A percentile compares a stretch with the other conserved stretches of the same genome.
Conservation (phyloP, 2,888 invertebrate genomes). For the Dascillus cervinus region DNA sequence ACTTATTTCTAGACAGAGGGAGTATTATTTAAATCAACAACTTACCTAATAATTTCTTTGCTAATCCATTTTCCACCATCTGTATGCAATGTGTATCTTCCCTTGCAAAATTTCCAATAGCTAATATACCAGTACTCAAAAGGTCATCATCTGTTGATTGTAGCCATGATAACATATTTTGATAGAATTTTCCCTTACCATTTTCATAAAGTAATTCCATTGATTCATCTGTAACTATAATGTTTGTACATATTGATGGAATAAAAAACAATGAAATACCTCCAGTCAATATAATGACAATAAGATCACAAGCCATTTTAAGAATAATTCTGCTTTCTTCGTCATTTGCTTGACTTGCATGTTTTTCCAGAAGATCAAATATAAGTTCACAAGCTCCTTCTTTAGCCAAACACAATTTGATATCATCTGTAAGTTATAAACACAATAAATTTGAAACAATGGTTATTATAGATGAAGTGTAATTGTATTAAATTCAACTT, state of each 20-base stretch:
- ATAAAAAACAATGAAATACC: too few species aligned
- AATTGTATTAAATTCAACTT: too few species aligned
- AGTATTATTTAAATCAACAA: too few species aligned
- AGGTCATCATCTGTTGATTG: constrained; percentile 65
- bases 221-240: constrained; percentile 62
- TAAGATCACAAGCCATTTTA: constrained; percentile 79
- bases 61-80: constrained; percentile 73
- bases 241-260: too few species aligned
- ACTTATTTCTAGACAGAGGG: too few species aligned
- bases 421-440: constrained; percentile 54
- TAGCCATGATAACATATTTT: constrained; percentile 70
- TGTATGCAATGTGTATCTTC: constrained; percentile 76
- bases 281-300: constrained; percentile 77
- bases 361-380: constrained; percentile 64
- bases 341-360: constrained; percentile 53
- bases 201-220: constrained; percentile 77
- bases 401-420: constrained; percentile 67
- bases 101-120: constrained; percentile 84
- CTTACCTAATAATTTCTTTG: constrained; percentile 59
- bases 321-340: constrained; percentile 62
- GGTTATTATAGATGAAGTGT: constrained; percentile 1
- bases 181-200: constrained; percentile 64
- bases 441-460: neutral
- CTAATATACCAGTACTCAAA: constrained; percentile 74
- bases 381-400: constrained; percentile 70